Conservation (phyloP, 2,113 vertebrate genomes). For the Chrysochloris asiatica region DNA sequence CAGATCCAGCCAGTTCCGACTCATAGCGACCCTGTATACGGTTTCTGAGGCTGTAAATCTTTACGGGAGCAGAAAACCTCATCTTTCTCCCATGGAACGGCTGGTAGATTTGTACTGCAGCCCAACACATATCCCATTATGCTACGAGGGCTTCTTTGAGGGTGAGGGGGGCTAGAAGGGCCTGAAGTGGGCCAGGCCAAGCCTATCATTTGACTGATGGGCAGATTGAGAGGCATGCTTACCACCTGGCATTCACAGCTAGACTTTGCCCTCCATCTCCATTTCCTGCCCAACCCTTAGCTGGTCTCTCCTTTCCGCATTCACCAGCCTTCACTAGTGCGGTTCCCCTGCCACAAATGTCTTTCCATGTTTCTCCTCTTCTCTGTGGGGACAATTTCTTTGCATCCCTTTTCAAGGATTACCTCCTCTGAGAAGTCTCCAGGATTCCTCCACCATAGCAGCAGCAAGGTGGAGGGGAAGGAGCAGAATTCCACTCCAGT, state of each 20-base stretch:
- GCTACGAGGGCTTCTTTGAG: too few relatives aligned
- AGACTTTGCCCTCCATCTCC: neutral
- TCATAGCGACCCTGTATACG: too few relatives aligned
- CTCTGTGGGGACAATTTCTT: neutral
- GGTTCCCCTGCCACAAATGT: neutral
- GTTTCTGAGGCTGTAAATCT: too few relatives aligned
- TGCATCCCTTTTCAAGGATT: neutral
- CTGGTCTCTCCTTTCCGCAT: neutral
- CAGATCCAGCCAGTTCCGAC: too few relatives aligned
- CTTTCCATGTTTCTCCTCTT: neutral
- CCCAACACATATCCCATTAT: too few relatives aligned
- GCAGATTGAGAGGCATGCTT: neutral
- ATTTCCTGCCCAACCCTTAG: neutral
- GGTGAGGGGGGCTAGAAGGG: too few relatives aligned
- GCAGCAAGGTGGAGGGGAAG: neutral
- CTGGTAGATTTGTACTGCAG: too few relatives aligned
- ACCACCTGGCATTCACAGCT: neutral
- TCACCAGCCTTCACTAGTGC: neutral
- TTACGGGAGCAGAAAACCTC: too few relatives aligned
- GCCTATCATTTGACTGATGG: constrained; percentile 9
- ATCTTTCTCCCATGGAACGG: too few relatives aligned
- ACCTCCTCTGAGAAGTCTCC: constrained; percentile 23
- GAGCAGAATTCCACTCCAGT: neutral
- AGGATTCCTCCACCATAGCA: neutral
- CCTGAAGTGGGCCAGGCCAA: neutral